Conservation (phyloP, 37 sponge, comb jelly and placozoan genomes). For the Mnemiopsis leidyi region DNA sequence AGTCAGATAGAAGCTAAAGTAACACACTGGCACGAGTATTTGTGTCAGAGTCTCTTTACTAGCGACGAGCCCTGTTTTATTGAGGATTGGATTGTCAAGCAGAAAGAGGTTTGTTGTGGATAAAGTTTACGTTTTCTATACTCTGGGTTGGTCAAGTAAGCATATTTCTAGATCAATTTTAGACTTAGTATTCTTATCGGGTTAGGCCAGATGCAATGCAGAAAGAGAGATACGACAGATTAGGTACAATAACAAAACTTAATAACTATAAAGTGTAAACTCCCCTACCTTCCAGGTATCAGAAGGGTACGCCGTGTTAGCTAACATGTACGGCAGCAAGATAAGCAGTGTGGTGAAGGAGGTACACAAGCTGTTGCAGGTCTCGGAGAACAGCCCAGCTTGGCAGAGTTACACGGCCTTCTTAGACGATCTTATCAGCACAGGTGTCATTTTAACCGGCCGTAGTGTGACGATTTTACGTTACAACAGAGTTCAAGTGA, state of each 20-base stretch:
- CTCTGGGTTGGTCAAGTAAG: no score
- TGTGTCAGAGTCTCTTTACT: constrained; percentile 45
- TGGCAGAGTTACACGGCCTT: constrained; percentile 73
- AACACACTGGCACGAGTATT: constrained; percentile 53
- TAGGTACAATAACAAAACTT: no score
- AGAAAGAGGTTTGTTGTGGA: constrained; percentile 12
- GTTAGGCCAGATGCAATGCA: no score
- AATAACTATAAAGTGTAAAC: no score
- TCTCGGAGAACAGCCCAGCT: constrained; percentile 74
- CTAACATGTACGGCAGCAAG: constrained; percentile 49
- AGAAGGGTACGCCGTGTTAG: constrained; percentile 49
- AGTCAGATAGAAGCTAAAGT: constrained; percentile 53
- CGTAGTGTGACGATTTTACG: no score
- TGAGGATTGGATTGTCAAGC: constrained; percentile 62
- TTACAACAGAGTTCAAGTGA: no score
- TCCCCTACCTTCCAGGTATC: constrained; percentile 44
- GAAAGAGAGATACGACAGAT: no score
- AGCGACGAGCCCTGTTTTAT: constrained; percentile 44
- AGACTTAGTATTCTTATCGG: no score
- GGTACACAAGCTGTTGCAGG: constrained; percentile 65
- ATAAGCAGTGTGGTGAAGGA: constrained; percentile 47
- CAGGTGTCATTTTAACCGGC: constrained; percentile 20
- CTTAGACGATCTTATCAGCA: constrained; percentile 68
- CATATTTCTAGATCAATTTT: no score
- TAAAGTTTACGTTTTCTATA: background rate